A percentile compares a stretch with the other conserved stretches of the same genome.
Evolutionary conservation across 2,888 invertebrate species (phyloP).

Genomic region (Cyrtodaria siliqua): DNA sequence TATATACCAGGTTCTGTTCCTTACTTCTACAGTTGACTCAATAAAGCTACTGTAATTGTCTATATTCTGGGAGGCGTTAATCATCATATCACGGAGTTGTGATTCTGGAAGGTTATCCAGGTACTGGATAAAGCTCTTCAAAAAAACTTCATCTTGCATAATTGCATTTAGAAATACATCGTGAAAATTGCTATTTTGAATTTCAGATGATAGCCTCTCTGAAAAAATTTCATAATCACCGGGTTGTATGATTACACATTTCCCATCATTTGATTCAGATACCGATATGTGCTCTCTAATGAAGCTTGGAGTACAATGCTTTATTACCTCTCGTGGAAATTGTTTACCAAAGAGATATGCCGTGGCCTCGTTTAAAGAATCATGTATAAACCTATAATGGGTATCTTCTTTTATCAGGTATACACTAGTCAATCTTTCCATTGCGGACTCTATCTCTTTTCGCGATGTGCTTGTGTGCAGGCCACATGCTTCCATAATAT

Average conservation of each 20-base stretch:
- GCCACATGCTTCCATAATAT: too few relatives aligned
- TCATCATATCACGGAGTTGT: too few relatives aligned
- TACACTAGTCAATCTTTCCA: not conserved
- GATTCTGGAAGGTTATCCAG: too few relatives aligned
- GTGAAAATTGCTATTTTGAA: not conserved
- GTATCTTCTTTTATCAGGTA: conserved; percentile 5
- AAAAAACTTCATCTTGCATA: not conserved
- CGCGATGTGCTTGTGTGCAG: too few relatives aligned
- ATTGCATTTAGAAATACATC: not conserved
- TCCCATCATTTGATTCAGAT: not conserved
- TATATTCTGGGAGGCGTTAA: too few relatives aligned
- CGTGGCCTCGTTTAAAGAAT: conserved; percentile 1
- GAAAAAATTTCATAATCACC: not conserved
- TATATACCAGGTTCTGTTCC: too few relatives aligned
- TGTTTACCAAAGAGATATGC: not conserved
- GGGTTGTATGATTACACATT: not conserved
- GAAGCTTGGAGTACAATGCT: too few relatives aligned
- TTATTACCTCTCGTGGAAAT: not conserved
- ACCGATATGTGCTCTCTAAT: not conserved
- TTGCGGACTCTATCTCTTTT: not conserved
- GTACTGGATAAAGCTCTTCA: too few relatives aligned
- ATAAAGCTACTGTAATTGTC: too few relatives aligned
- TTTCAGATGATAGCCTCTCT: not conserved
- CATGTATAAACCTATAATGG: conserved; percentile 1
- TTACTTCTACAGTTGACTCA: too few relatives aligned